A percentile compares a stretch with the other conserved stretches of the same genome.
Conservation (phyloP, 2,113 vertebrate genomes). For the Esox niger region DNA sequence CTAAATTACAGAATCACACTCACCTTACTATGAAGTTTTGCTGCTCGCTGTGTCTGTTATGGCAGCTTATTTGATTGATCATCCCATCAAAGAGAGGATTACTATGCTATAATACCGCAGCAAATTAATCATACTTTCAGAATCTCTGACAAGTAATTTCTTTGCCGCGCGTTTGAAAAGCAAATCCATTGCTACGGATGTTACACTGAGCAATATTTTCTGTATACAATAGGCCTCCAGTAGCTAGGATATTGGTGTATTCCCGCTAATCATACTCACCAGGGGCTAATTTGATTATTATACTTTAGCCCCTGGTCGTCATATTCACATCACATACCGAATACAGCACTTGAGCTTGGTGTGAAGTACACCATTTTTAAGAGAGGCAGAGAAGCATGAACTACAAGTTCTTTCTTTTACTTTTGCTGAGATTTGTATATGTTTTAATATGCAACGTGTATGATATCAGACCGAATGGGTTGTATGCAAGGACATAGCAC, state of each 20-base stretch:
- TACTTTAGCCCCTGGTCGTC: too few relatives aligned
- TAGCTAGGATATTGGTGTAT: not conserved
- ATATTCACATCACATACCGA: too few relatives aligned
- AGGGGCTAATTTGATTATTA: too few relatives aligned
- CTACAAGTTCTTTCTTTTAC: too few relatives aligned
- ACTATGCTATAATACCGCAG: slow-evolving; percentile 56
- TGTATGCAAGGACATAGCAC: too few relatives aligned
- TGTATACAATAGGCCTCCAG: not conserved
- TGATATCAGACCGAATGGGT: too few relatives aligned
- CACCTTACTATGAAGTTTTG: slow-evolving; percentile 23
- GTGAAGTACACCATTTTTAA: too few relatives aligned
- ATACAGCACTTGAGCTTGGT: too few relatives aligned
- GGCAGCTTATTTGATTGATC: slow-evolving; percentile 59
- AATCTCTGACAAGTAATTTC: slow-evolving; percentile 60
- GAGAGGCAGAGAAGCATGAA: too few relatives aligned
- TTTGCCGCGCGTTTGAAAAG: slow-evolving; percentile 31
- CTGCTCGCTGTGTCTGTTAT: slow-evolving; percentile 11
- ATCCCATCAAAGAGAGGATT: slow-evolving; percentile 54
- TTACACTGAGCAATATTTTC: slow-evolving; percentile 28
- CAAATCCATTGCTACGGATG: slow-evolving; percentile 37
- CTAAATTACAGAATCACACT: slow-evolving; percentile 43
- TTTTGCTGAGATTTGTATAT: too few relatives aligned
- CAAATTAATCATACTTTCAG: slow-evolving; percentile 68
- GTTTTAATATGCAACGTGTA: too few relatives aligned
- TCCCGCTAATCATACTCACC: too few relatives aligned